These are phyloP conservation scores for Lepilemur ruficaudatus DNA, from an alignment of 2,797 vertebrate genomes.

Conservation along the genomic window DNA sequence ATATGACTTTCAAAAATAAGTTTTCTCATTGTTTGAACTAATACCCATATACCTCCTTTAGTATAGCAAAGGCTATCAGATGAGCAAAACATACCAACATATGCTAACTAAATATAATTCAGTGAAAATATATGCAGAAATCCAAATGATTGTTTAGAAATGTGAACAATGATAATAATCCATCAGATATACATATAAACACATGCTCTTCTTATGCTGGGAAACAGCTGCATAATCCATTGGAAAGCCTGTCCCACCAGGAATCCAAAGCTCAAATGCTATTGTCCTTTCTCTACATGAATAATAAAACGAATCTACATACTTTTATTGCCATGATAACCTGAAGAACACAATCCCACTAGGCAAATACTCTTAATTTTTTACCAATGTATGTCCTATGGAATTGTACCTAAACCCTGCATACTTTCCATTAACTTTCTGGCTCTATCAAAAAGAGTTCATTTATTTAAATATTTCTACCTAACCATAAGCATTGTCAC, in stretches of 20 bases:
- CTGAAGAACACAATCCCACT: not conserved
- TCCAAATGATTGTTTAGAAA: slow-evolving; percentile 54
- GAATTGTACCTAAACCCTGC: not conserved
- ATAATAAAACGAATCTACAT: slow-evolving; percentile 56
- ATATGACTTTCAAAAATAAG: slow-evolving; percentile 41
- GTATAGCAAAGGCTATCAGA: slow-evolving; percentile 1
- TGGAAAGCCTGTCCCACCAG: slow-evolving; percentile 55
- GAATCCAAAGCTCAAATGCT: slow-evolving; percentile 60
- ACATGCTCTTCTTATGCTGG: slow-evolving; percentile 49
- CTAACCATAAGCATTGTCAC: not conserved
- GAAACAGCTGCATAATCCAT: slow-evolving; percentile 65
- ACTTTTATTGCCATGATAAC: slow-evolving; percentile 41
- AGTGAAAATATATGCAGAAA: slow-evolving; percentile 48
- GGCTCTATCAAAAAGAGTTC: not conserved
- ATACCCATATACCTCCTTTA: not conserved
- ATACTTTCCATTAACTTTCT: not conserved
- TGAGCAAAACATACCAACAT: not conserved
- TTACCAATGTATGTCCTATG: slow-evolving; percentile 60
- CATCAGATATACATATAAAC: slow-evolving; percentile 66
- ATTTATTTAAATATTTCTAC: slow-evolving; percentile 5
- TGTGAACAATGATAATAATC: slow-evolving; percentile 61
- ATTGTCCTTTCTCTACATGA: slow-evolving; percentile 40
- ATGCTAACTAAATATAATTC: slow-evolving; percentile 41
- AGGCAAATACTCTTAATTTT: slow-evolving; percentile 75
- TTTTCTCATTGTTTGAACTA: slow-evolving; percentile 31